These are phyloP conservation scores for Amiota communis DNA, from an alignment of 2,888 invertebrate species.

Conservation along the genomic window DNA sequence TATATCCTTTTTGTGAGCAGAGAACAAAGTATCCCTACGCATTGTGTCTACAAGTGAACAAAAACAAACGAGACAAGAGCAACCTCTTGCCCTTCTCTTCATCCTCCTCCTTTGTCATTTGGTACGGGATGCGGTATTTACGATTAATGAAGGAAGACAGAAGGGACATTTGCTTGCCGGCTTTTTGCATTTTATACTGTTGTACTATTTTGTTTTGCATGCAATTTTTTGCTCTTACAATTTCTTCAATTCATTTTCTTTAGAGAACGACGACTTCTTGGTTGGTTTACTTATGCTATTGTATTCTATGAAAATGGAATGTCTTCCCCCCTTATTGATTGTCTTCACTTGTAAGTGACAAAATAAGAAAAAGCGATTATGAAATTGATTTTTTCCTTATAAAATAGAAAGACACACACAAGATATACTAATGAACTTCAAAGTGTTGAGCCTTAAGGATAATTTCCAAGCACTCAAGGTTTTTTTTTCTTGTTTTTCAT, in stretches of 20 bases:
- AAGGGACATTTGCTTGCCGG: neutral
- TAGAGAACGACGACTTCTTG: neutral
- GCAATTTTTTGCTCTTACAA: neutral
- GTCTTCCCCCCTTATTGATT: too few species aligned
- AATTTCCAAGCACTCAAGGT: too few species aligned
- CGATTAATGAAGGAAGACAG: neutral
- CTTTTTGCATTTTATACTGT: neutral
- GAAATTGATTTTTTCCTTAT: too few species aligned
- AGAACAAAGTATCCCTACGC: conserved; percentile 54
- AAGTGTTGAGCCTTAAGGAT: too few species aligned
- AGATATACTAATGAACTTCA: too few species aligned
- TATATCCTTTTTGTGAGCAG: conserved; percentile 58
- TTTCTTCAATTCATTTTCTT: neutral
- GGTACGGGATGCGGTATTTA: neutral
- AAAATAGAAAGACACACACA: too few species aligned
- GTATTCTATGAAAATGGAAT: too few species aligned
- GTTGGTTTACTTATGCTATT: too few species aligned
- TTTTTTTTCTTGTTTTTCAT: too few species aligned
- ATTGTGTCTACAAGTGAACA: conserved; percentile 57
- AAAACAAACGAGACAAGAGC: conserved; percentile 30
- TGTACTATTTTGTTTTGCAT: neutral
- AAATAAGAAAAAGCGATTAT: too few species aligned
- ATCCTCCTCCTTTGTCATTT: neutral
- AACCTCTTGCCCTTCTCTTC: neutral
- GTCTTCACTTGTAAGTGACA: too few species aligned